Conservation (phyloP, 2,888 invertebrate genomes). For the Myopa tessellatipennis region DNA sequence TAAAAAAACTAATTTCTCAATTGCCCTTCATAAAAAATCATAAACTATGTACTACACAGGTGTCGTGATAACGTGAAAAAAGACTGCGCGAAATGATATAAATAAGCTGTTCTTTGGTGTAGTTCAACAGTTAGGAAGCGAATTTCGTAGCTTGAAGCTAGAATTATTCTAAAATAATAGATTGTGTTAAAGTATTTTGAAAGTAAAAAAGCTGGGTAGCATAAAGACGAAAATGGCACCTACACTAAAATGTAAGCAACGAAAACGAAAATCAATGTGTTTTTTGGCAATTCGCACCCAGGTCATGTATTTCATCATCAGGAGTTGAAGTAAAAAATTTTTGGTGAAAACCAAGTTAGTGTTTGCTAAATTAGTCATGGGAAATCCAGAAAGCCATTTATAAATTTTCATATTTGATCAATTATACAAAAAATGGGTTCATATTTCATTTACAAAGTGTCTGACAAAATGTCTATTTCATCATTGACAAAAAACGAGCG, state of each 20-base stretch:
- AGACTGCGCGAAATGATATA: not conserved
- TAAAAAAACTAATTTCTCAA: too few species aligned
- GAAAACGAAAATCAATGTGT: too few species aligned
- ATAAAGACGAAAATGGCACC: not conserved
- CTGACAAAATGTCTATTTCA: too few species aligned
- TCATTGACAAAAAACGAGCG: not conserved
- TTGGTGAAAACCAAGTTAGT: too few species aligned
- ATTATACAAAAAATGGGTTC: too few species aligned
- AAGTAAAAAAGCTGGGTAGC: not conserved
- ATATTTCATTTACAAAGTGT: too few species aligned
- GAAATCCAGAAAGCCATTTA: not conserved
- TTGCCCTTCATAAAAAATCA: not conserved
- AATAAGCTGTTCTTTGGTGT: not conserved
- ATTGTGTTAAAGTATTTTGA: not conserved
- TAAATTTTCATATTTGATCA: too few species aligned
- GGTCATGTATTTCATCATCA: too few species aligned
- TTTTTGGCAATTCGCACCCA: too few species aligned
- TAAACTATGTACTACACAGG: not conserved
- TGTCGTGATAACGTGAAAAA: not conserved
- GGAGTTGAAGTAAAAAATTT: too few species aligned
- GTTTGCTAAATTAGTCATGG: too few species aligned
- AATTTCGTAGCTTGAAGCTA: not conserved
- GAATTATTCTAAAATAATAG: not conserved
- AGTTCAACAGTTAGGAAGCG: not conserved
- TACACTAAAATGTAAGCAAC: not conserved